Percentiles rank a stretch among this genome's conserved stretches.
These are phyloP conservation scores for Onthophagus sagittarius DNA, from an alignment of 2,888 invertebrate species.

Conservation along the genomic window DNA sequence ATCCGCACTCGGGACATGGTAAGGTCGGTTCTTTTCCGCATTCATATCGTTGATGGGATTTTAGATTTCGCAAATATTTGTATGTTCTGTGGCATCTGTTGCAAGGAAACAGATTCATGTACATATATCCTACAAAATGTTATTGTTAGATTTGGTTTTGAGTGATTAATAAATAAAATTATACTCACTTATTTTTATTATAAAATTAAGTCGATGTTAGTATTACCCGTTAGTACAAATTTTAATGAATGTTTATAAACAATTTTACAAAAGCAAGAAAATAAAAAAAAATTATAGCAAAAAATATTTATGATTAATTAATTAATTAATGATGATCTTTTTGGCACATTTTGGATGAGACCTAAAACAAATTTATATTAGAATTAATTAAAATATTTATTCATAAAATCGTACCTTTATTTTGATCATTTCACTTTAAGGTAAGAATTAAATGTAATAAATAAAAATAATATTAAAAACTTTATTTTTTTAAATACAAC, in stretches of 20 bases:
- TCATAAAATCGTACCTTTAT: no score
- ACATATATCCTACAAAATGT: neutral
- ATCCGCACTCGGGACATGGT: conserved; percentile 19
- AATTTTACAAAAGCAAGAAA: no score
- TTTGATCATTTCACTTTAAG: no score
- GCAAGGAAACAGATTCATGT: conserved; percentile 25
- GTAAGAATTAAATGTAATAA: neutral
- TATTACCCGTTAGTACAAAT: no score
- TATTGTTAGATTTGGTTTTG: no score
- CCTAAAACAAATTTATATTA: conserved; percentile 4
- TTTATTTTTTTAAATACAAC: neutral
- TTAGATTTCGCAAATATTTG: conserved; percentile 31
- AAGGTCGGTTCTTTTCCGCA: conserved; percentile 25
- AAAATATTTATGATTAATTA: no score
- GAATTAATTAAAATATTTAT: no score
- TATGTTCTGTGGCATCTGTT: conserved; percentile 28
- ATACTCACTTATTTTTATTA: no score
- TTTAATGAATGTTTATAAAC: no score
- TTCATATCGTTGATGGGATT: conserved; percentile 23
- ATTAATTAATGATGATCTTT: conserved; percentile 22
- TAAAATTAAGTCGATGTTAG: no score
- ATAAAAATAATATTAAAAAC: conserved; percentile 7
- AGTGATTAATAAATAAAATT: no score
- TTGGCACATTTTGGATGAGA: neutral
- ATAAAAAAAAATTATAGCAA: no score